Evolutionary conservation across 2,113 vertebrate genomes (phyloP), one percentile per base, ranked within the genome.

Genomic region (Oncorhynchus gorbuscha): DNA sequence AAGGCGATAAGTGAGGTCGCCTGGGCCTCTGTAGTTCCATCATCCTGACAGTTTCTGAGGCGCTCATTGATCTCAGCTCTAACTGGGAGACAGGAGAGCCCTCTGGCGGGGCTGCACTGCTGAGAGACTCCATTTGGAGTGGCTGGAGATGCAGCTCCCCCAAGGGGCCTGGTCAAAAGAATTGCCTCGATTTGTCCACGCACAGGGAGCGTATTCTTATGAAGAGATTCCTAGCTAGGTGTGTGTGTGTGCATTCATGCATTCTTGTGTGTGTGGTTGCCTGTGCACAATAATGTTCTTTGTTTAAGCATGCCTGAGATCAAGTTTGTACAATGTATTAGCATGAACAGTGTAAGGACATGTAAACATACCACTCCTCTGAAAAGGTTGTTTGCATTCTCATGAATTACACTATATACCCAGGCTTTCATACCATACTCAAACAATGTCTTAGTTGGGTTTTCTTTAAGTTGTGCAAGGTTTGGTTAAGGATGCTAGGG

Each of bases 1-100:
- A 49, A 48, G 39, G 30, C 28, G 74, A 35, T 68, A 74, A 66
- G 24, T 74, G n/a, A 14, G 26, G 18, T 49, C 30, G 51, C 22
- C 51, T 69, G 39, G 68, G 51, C 12, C 24, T 64, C 24, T 32
- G 75, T 74, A 30, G 51, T 78, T 77, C 66, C 72, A 77, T 80
- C 64, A 62, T 75, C 74, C 3, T 61, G 61, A 80, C 39, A 69
- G 69, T n/a, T 14, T 79, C 39, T 67, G 20, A 71, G 78, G 62
- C n/a, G 26, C 62, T 48, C 24, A 16, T 55, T 68, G 55, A 71
- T 71, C 35, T 48, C 69, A 71, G 69, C 39, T 48, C 45, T 71
- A 48, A 49, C 65, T n/a, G 55, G 72, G 35, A 28, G 55, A 62
- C 69, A 62, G 71, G 73, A 28, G 59, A 11, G 71, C 32, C 78